Evolutionary conservation across 2,888 invertebrate genomes (phyloP).

Genomic region (Drosophila koepferae): DNA sequence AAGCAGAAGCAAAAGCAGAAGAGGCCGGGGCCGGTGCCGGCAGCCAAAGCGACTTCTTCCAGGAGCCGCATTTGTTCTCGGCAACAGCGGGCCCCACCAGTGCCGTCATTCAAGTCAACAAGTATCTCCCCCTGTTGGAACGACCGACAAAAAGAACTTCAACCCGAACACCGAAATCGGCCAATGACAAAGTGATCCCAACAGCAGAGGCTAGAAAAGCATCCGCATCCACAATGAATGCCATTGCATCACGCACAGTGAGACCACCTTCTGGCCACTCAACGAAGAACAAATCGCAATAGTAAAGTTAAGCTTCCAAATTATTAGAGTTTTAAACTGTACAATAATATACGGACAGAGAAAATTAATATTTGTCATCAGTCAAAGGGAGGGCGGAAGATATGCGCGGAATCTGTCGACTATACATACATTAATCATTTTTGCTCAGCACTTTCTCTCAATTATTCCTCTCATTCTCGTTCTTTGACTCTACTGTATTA

Average conservation of each 20-base stretch:
- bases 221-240: background rate
- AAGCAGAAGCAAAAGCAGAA: background rate
- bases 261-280: background rate
- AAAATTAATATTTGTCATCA: background rate
- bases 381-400: background rate
- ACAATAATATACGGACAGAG: constrained; percentile 4
- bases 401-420: no score
- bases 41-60: constrained; percentile 19
- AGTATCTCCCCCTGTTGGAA: background rate
- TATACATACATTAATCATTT: background rate
- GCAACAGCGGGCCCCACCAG: constrained; percentile 7
- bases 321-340: background rate
- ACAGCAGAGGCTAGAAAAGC: background rate
- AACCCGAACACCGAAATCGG: no score
- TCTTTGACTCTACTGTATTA: background rate
- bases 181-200: background rate
- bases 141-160: background rate
- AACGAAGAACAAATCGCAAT: background rate
- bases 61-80: constrained; percentile 28
- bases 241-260: background rate
- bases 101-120: background rate
- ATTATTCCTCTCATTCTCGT: background rate
- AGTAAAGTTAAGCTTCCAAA: background rate
- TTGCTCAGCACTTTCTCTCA: background rate
- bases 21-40: background rate